phyloP scores from a whole-genome alignment of 2,113 vertebrate genomes.

The Glaucomys volans region DNA sequence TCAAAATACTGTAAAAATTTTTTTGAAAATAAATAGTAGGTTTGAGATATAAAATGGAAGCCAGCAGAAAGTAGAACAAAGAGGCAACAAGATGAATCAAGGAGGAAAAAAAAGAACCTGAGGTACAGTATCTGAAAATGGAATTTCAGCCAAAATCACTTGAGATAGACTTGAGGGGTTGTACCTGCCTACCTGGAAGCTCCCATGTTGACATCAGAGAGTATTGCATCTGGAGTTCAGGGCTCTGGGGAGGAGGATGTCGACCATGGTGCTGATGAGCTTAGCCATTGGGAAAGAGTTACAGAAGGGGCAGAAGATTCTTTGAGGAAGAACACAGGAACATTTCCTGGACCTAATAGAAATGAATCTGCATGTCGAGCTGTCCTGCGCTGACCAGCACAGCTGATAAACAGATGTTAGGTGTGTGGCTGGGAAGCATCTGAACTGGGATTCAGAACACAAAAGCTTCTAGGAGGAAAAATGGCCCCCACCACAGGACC shows the following conservation, averaged over 20 bases:
- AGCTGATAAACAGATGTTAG: rapidly evolving
- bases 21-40: neutral
- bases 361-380: neutral
- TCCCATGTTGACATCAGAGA: neutral
- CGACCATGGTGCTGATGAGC: neutral
- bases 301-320: neutral
- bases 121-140: neutral
- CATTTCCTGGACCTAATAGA: neutral
- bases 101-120: neutral
- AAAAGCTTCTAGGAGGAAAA: neutral
- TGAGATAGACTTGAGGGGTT: neutral
- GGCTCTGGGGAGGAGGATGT: neutral
- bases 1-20: neutral
- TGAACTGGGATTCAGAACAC: neutral
- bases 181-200: neutral
- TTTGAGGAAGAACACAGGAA: neutral
- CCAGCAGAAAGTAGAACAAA: neutral
- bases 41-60: neutral
- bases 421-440: rapidly evolving
- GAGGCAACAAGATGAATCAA: neutral
- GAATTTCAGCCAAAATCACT: neutral
- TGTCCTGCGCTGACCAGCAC: neutral
- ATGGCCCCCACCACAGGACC: neutral
- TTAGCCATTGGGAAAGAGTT: neutral
- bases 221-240: neutral